These are phyloP conservation scores for Threskiornis aethiopicus DNA, from an alignment of 2,797 vertebrate species.

Conservation along the genomic window DNA sequence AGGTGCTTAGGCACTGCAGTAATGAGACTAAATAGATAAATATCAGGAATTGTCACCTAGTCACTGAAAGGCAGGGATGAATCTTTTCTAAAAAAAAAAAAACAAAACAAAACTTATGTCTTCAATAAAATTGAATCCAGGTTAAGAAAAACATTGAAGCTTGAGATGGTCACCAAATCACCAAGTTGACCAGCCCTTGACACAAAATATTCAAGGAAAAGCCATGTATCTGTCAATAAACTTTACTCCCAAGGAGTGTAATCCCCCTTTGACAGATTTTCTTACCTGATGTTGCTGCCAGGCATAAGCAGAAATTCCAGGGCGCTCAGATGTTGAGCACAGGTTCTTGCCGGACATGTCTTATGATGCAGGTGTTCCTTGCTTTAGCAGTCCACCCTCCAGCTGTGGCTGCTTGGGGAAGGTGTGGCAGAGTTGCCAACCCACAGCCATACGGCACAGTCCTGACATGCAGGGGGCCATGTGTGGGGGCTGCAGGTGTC, in stretches of 20 bases:
- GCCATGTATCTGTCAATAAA: background rate
- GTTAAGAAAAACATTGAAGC: background rate
- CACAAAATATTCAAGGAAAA: background rate
- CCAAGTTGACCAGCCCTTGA: background rate
- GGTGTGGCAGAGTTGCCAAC: background rate
- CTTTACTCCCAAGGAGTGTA: background rate
- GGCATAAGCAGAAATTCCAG: background rate
- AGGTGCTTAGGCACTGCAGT: background rate
- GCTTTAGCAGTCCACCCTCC: background rate
- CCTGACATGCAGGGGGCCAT: background rate
- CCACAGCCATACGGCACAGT: background rate
- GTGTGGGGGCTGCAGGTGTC: background rate
- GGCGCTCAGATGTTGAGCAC: fast-evolving
- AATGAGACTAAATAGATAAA: background rate
- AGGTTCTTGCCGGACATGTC: background rate
- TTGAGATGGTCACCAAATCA: background rate
- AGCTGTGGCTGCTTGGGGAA: background rate
- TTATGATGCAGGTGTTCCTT: background rate
- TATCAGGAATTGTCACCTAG: background rate
- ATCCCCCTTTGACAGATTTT: background rate
- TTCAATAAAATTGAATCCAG: background rate
- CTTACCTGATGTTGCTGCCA: background rate
- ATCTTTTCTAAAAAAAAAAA: background rate
- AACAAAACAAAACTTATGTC: too few relatives aligned
- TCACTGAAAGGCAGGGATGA: background rate